These are phyloP conservation scores for Suricata suricatta DNA, from an alignment of 2,113 vertebrate species.

Conservation along the genomic window DNA sequence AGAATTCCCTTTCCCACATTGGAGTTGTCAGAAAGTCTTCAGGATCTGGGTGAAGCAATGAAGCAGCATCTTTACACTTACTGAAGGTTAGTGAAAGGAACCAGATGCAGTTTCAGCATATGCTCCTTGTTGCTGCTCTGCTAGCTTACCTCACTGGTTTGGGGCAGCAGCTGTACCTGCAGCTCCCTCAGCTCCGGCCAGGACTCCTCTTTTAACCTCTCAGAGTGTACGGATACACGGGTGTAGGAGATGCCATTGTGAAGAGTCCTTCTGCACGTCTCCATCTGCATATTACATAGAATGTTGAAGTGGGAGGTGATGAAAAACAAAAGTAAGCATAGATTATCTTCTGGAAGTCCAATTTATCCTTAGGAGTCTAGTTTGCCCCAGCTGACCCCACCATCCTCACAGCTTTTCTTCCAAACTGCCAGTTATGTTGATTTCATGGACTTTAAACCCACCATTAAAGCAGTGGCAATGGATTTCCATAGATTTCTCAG, in stretches of 20 bases:
- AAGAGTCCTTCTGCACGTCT: neutral
- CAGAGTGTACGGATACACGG: neutral
- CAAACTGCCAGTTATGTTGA: neutral
- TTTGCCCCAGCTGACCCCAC: neutral
- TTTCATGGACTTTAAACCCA: neutral
- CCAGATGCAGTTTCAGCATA: neutral
- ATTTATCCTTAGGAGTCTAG: neutral
- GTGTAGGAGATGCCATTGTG: neutral
- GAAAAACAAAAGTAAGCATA: neutral
- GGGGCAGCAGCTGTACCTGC: neutral
- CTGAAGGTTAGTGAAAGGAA: neutral
- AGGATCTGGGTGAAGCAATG: neutral
- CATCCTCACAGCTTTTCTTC: neutral
- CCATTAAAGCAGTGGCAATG: neutral
- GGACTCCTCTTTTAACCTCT: neutral
- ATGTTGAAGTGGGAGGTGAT: neutral
- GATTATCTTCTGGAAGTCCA: neutral
- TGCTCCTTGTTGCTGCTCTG: neutral
- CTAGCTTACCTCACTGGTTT: neutral
- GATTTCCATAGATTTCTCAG: neutral
- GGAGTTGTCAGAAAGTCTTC: neutral
- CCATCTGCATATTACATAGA: neutral
- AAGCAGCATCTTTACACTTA: neutral
- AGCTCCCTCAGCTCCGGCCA: neutral
- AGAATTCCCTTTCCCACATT: neutral